Evolutionary conservation across 2,888 invertebrate genomes (phyloP).

Genomic region (Nyleta sp.): DNA sequence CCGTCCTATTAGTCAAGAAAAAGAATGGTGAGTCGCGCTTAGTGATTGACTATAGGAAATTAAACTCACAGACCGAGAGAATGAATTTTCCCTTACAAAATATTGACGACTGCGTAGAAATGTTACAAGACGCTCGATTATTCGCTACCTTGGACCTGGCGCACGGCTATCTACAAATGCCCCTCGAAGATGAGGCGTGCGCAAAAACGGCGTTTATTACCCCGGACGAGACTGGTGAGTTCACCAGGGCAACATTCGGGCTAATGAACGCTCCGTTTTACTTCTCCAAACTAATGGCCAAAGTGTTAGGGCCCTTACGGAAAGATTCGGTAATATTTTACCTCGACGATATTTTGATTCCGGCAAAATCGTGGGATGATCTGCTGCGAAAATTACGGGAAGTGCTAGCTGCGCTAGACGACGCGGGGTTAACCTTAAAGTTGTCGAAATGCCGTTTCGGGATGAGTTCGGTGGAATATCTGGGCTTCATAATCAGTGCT

Average conservation of each 20-base stretch:
- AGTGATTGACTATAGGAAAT: slow-evolving; percentile 10
- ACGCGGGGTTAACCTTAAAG: slow-evolving; percentile 25
- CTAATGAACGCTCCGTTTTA: slow-evolving; percentile 20
- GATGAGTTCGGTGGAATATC: background rate
- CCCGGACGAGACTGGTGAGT: slow-evolving; percentile 9
- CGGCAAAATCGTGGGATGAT: background rate
- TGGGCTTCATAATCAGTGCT: slow-evolving; percentile 2
- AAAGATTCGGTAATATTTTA: background rate
- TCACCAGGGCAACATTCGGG: slow-evolving; percentile 2
- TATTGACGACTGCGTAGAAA: slow-evolving; percentile 12
- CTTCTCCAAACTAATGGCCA: slow-evolving; percentile 8
- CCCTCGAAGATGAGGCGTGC: background rate
- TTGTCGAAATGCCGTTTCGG: slow-evolving; percentile 29
- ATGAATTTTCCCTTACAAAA: slow-evolving; percentile 3
- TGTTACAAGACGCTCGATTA: background rate
- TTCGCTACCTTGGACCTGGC: slow-evolving; percentile 7
- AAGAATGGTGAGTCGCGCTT: slow-evolving; percentile 7
- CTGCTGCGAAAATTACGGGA: background rate
- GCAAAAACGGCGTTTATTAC: slow-evolving; percentile 8
- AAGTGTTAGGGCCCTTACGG: background rate
- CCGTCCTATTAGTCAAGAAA: background rate
- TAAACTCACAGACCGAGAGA: slow-evolving; percentile 7
- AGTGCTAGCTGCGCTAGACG: slow-evolving; percentile 59
- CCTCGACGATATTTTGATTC: slow-evolving; percentile 19
- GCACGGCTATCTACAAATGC: background rate